Conservation (phyloP, 2,888 invertebrate species). For the Parnassius mnemosyne region DNA sequence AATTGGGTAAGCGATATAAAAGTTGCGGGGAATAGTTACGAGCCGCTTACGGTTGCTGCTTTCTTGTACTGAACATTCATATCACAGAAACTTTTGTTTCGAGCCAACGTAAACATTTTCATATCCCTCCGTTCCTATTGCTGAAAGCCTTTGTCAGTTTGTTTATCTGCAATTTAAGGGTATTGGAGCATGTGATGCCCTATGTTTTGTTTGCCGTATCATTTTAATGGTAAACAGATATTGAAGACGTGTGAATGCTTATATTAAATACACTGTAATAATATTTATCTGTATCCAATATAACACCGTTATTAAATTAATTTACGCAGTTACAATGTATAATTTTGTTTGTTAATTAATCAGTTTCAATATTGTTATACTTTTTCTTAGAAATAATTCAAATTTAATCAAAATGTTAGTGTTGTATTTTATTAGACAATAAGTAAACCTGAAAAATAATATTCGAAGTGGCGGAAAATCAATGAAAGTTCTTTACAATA, state of each 20-base stretch:
- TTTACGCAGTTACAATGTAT: not conserved
- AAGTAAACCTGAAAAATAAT: too few species aligned
- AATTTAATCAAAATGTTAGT: too few species aligned
- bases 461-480: too few species aligned
- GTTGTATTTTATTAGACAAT: too few species aligned
- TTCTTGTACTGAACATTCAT: conserved; percentile 46
- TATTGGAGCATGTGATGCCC: conserved; percentile 45
- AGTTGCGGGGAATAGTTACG: conserved; percentile 47
- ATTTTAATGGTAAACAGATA: conserved; percentile 54
- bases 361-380: too few species aligned
- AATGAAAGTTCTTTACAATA: too few species aligned
- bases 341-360: too few species aligned
- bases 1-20: conserved; percentile 58
- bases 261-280: not conserved
- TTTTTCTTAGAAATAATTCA: too few species aligned
- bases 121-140: conserved; percentile 23
- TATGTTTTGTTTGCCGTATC: conserved; percentile 47
- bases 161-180: conserved; percentile 56
- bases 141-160: conserved; percentile 42
- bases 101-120: conserved; percentile 31
- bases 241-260: conserved; percentile 25
- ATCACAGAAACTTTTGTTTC: conserved; percentile 37
- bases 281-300: not conserved
- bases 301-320: not conserved
- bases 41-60: conserved; percentile 54